Base-by-base conservation (phyloP, 2,797 vertebrate species). In the Kryptolebias ocellatus region DNA sequence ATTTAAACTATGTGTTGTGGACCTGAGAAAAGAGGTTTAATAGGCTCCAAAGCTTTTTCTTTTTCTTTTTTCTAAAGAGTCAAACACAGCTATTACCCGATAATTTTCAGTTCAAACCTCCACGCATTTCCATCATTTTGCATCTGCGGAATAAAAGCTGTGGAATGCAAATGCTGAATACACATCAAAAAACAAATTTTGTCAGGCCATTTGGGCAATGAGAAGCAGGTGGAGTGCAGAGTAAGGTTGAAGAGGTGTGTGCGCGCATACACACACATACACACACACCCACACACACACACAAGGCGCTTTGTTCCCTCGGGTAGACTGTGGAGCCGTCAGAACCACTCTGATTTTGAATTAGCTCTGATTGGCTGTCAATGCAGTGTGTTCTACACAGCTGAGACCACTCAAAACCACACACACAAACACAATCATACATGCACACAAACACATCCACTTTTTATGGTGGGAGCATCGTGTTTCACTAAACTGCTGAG, bases 351-450 rank as follows among this genome's bases (percentile, higher is more conserved):
- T 88, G 90, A 90, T 90, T 92, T 81, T 90, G 88, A 91, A 92
- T 92, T 92, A 90, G 85, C 88, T 83, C 85, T 92, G 89, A 92
- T 92, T 92, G 89, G 90, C 87, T 91, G 91, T 91, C 91, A 92
- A 88, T 90, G 85, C 85, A 79, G 83, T 86, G 81, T 81, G 86
- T 89, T 79, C 83, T 78, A 76, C 86, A 89, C 91, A 92, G 89
- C 91, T 92, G 90, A 92, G 90, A 90, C 91, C 90, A 90, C 86
- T 90, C 88, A 86, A 87, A 85, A 75, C 74, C 53, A 75, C 82
- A 80, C 62, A 74, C 55, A 67, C 70, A 77, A 51, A 74, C 66
- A 64, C 2, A 28, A n/a, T 76, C 66, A 76, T 14, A 75, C 67
- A 31, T 59, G 57, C 50, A 78, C 74, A 74, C 9, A 63, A 18